phyloP scores from a whole-genome alignment of 1,140 invertebrate species.

The Drosophila micromelanica region DNA sequence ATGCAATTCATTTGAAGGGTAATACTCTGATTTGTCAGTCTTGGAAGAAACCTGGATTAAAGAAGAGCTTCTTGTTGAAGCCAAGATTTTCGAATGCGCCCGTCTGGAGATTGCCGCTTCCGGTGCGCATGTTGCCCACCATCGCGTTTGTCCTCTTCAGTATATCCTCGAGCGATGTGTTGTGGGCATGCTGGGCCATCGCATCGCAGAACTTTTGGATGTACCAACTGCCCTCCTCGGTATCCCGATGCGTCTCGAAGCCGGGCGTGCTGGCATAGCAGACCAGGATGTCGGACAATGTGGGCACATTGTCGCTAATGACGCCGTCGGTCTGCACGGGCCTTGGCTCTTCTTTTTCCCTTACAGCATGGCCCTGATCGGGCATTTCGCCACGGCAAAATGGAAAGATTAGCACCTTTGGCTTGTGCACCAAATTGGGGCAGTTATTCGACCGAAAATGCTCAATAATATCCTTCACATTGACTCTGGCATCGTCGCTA shows the following conservation, averaged over 20 bases:
- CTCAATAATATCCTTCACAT: constrained; percentile 85
- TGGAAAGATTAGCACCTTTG: constrained; percentile 93
- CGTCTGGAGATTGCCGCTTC: constrained; percentile 52
- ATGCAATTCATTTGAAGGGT: constrained; percentile 55
- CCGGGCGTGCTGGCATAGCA: constrained; percentile 88
- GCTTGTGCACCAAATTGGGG: constrained; percentile 87
- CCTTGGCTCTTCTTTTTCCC: not conserved
- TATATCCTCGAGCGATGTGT: constrained; percentile 88
- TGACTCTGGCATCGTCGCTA: constrained; percentile 84
- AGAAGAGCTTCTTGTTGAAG: constrained; percentile 69
- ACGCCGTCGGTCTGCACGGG: constrained; percentile 43
- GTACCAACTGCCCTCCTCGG: constrained; percentile 89
- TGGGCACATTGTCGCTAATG: constrained; percentile 61
- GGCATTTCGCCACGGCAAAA: constrained; percentile 86
- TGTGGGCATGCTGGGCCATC: constrained; percentile 89
- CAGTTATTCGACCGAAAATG: constrained; percentile 88
- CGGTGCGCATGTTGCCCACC: constrained; percentile 30
- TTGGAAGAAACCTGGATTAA: constrained; percentile 70
- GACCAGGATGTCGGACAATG: constrained; percentile 87
- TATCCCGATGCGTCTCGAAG: constrained; percentile 88
- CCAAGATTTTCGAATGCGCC: constrained; percentile 58
- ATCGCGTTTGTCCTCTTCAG: constrained; percentile 87
- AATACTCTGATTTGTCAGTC: constrained; percentile 27
- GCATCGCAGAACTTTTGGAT: constrained; percentile 90
- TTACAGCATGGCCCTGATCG: constrained; percentile 60